Evolutionary conservation across 2,113 vertebrate genomes (phyloP).

Genomic region (Climacteris rufus): DNA sequence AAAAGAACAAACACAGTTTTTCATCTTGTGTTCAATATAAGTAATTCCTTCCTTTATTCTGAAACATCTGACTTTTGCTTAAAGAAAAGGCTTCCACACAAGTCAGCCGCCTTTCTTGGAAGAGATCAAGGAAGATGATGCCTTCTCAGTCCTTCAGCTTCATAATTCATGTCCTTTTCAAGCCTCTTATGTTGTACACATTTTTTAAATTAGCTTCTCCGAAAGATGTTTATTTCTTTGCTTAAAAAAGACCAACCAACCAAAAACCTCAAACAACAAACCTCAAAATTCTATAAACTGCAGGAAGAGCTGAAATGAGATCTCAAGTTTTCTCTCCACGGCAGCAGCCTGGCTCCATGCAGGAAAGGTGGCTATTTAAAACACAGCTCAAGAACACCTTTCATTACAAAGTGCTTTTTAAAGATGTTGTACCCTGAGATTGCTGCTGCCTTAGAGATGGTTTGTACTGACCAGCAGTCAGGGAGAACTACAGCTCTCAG

Average conservation of each 20-base stretch:
- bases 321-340: not conserved
- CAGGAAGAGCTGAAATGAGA: not conserved
- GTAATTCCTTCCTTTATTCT: not conserved
- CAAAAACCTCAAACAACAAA: not conserved
- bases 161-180: not conserved
- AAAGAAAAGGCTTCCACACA: not conserved
- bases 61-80: not conserved
- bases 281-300: not conserved
- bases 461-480: not conserved
- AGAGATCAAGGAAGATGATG: not conserved
- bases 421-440: not conserved
- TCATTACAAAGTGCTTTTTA: slow-evolving; percentile 14
- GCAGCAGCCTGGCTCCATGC: not conserved
- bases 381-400: not conserved
- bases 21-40: not conserved
- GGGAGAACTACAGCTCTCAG: not conserved
- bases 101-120: not conserved
- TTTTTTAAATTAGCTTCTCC: not conserved
- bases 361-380: not conserved
- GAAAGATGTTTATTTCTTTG: not conserved
- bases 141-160: slow-evolving; percentile 11
- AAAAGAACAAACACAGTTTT: not conserved
- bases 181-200: not conserved
- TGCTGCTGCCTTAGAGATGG: not conserved
- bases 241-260: not conserved